Conservation (phyloP, 2,113 vertebrate species). For the Tachysurus fulvidraco region DNA sequence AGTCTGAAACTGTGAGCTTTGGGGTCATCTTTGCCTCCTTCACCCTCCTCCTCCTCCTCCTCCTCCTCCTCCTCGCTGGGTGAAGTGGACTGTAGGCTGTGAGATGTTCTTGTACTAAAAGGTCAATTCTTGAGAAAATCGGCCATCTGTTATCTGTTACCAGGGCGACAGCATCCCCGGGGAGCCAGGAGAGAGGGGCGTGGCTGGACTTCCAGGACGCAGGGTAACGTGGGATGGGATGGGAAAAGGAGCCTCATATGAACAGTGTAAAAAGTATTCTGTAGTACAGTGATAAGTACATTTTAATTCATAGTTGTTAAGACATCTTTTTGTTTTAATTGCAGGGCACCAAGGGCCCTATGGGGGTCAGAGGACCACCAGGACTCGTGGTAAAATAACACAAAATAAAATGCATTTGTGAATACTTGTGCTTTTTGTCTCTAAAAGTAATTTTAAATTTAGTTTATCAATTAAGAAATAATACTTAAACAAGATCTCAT, state of each 20-base stretch:
- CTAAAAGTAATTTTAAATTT: not conserved
- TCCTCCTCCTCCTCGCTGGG: not conserved
- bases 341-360: constrained; percentile 79
- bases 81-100: not conserved
- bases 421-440: not conserved
- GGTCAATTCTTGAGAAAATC: constrained; percentile 14
- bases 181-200: constrained; percentile 74
- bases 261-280: no score
- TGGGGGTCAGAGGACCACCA: constrained; percentile 68
- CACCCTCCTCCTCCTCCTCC: not conserved
- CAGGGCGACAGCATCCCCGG: constrained; percentile 79
- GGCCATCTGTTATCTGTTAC: constrained; percentile 22
- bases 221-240: constrained; percentile 66
- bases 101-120: constrained; percentile 1
- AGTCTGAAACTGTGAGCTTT: not conserved
- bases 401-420: not conserved
- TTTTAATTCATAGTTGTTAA: not conserved
- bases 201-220: constrained; percentile 74
- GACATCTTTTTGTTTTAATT: constrained; percentile 23
- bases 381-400: constrained; percentile 74
- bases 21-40: not conserved
- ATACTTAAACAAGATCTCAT: not conserved
- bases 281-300: not conserved
- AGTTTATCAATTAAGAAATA: not conserved
- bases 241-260: not conserved